Percentiles rank a stretch among this genome's conserved stretches.
Conservation (phyloP, 2,888 invertebrate genomes). For the Galerucella nymphaeae region DNA sequence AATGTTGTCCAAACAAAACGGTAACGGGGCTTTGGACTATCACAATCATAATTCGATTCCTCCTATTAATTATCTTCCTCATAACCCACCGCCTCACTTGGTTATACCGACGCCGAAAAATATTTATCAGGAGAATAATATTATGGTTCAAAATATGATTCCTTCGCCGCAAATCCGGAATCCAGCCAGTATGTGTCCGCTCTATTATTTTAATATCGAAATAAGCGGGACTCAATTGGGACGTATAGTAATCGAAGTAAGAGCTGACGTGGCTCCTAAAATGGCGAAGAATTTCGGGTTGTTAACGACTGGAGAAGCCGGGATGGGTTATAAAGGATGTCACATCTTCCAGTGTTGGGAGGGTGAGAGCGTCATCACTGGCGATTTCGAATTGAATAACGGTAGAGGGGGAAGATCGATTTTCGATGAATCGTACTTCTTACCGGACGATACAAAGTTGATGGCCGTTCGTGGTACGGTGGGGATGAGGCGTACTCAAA, state of each 20-base stretch:
- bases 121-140: constrained; percentile 61
- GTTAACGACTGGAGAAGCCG: constrained; percentile 77
- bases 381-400: constrained; percentile 84
- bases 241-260: constrained; percentile 80
- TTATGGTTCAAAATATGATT: constrained; percentile 63
- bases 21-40: constrained; percentile 66
- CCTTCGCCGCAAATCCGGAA: constrained; percentile 69
- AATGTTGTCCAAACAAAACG: constrained; percentile 68
- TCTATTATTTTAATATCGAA: constrained; percentile 82
- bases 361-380: constrained; percentile 83
- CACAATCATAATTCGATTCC: constrained; percentile 63
- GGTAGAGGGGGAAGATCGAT: constrained; percentile 83
- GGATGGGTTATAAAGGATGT: constrained; percentile 83
- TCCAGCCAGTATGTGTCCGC: constrained; percentile 73
- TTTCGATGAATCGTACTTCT: constrained; percentile 81
- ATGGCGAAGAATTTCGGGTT: constrained; percentile 84
- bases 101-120: constrained; percentile 61
- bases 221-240: constrained; percentile 78
- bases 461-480: constrained; percentile 81
- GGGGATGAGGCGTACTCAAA: constrained; percentile 84
- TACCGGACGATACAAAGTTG: constrained; percentile 84
- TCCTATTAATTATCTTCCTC: constrained; percentile 58
- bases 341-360: constrained; percentile 86
- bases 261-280: constrained; percentile 82
- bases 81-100: constrained; percentile 52